Evolutionary conservation across 2,797 vertebrate species (phyloP), one percentile per base, ranked within the genome.

Genomic region (Pangasius mekongensis): DNA sequence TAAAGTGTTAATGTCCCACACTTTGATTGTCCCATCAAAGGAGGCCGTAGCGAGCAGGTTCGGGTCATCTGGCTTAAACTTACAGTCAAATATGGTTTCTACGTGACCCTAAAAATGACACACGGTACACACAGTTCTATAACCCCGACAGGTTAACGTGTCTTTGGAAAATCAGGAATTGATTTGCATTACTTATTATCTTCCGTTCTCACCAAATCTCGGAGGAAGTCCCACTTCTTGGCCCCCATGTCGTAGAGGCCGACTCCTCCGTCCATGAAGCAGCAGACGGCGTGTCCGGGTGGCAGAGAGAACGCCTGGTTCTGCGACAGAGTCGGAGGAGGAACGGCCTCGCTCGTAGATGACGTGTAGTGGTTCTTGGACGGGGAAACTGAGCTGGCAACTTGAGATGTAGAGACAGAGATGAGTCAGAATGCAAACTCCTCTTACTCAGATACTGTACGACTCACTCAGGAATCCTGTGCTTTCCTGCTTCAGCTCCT

Each of bases 1-100:
- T 88, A 99, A 94, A 7, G 98, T 98, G 95, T 98, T 98, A 90
- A 98, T 98, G 93, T 99, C 98, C 99, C 99, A 99, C 90, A 99
- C 97, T 94, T 99, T 99, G 90, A 99, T 98, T 58, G 98, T 99
- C 88, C 99, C 99, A 89, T 99, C 99, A 94, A 99, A 99, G 33
- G 98, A 99, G 30, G 98, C 99, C 14, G 99, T 99, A 84, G 99
- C 98, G 92, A 99, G 94, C 91, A 99, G 95, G 94, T 98, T 98
- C 78, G 98, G 97, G 89, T 99, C 97, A 64, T 99, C 97, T 8
- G 98, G 98, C 90, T 99, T 99, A 92, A 99, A 99, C 90, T 99
- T 99, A 92, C 98, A 99, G 95, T 99, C 99, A 91, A 99, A 99
- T 92, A 99, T 99, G 49, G 99, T 99, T 95, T 99, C 99, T 90